Conservation (phyloP, 1,140 invertebrate genomes). For the Sycophaga agraensis region DNA sequence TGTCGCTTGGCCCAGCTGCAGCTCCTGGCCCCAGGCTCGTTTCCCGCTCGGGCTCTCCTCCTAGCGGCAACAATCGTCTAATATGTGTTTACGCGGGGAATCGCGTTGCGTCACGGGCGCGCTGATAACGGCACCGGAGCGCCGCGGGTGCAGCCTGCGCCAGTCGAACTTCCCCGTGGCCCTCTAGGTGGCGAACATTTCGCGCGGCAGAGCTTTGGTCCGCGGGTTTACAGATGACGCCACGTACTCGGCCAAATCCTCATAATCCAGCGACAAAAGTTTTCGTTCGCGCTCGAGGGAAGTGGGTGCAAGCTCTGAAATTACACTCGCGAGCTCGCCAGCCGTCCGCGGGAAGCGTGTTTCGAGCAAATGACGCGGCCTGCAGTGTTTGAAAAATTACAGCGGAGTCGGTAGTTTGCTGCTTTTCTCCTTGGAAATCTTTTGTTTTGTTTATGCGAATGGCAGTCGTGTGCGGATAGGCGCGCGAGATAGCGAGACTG, state of each 20-base stretch:
- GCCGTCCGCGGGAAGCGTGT: too few relatives aligned
- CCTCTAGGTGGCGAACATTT: conserved; percentile 16
- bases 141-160: too few relatives aligned
- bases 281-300: neutral
- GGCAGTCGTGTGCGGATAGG: too few relatives aligned
- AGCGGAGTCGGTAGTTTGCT: too few relatives aligned
- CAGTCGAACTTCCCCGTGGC: neutral
- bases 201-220: neutral
- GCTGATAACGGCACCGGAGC: conserved; percentile 2
- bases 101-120: neutral
- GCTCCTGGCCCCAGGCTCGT: neutral
- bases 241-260: conserved; percentile 17
- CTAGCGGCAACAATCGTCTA: neutral
- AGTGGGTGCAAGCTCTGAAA: too few relatives aligned
- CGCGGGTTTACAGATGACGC: conserved; percentile 20
- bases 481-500: too few relatives aligned
- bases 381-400: too few relatives aligned
- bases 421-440: too few relatives aligned
- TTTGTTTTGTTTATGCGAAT: too few relatives aligned
- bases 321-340: too few relatives aligned
- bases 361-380: too few relatives aligned
- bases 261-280: conserved; percentile 15
- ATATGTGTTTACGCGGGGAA: conserved; percentile 8
- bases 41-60: neutral
- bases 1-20: neutral